Percentiles rank a stretch among this genome's conserved stretches.
Evolutionary conservation across 2,113 vertebrate genomes (phyloP).

Genomic region (Leucopsar rothschildi): DNA sequence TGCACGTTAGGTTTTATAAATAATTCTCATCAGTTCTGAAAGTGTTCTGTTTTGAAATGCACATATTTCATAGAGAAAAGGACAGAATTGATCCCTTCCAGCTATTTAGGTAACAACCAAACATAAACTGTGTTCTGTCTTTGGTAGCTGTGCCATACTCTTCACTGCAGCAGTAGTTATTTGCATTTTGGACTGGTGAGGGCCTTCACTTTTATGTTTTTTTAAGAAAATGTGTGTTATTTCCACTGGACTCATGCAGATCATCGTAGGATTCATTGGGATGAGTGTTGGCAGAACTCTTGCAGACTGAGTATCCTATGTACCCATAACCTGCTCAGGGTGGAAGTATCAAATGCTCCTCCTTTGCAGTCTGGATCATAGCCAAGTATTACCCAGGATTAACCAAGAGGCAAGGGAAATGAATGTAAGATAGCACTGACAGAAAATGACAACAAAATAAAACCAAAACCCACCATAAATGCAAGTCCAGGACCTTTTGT

Average conservation of each 20-base stretch:
- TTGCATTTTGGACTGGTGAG: neutral
- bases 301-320: fast-evolving
- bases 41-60: neutral
- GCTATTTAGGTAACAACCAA: neutral
- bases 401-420: neutral
- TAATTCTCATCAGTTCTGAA: neutral
- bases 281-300: neutral
- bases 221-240: neutral
- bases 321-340: neutral
- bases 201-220: neutral
- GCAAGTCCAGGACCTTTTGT: neutral
- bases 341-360: neutral
- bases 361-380: neutral
- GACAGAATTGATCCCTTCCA: neutral
- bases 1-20: neutral
- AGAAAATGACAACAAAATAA: neutral
- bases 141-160: neutral
- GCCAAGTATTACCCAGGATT: neutral
- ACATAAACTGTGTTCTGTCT: neutral
- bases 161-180: neutral
- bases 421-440: neutral
- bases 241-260: neutral
- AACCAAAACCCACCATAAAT: neutral
- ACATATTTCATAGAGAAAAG: neutral
- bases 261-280: neutral